Percentiles rank a stretch among this genome's conserved stretches.
Evolutionary conservation across 1,140 invertebrate genomes (phyloP).

Genomic region (Anoplophora glabripennis): DNA sequence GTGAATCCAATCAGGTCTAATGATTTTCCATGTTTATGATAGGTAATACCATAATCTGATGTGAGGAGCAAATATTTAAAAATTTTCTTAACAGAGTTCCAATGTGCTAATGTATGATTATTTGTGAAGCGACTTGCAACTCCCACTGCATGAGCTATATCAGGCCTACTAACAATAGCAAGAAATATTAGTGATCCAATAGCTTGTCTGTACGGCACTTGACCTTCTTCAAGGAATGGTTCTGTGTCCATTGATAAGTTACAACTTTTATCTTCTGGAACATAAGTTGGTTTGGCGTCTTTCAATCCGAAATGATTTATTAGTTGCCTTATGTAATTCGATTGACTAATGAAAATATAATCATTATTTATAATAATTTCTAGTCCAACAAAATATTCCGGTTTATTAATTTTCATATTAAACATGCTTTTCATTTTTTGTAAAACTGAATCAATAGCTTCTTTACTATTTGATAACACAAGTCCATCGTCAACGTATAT

Average conservation of each 20-base stretch:
- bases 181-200: too few species aligned
- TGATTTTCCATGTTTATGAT: background rate
- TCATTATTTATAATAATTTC: background rate
- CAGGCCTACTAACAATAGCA: background rate
- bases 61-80: background rate
- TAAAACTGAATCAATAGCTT: background rate
- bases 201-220: too few species aligned
- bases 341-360: background rate
- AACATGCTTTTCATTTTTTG: background rate
- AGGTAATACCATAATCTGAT: background rate
- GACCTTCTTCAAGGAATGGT: background rate
- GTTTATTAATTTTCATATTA: background rate
- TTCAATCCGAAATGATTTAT: background rate
- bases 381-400: background rate
- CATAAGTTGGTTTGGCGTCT: background rate
- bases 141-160: conserved; percentile 6
- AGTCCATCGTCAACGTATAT: conserved; percentile 37
- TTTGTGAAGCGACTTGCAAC: conserved; percentile 8
- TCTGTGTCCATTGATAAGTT: too few species aligned
- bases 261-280: too few species aligned
- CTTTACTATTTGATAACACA: conserved; percentile 3
- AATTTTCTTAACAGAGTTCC: conserved; percentile 8
- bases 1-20: background rate
- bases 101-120: background rate
- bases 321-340: background rate